Conservation (phyloP, 1,140 invertebrate species). For the Saccostrea echinata region DNA sequence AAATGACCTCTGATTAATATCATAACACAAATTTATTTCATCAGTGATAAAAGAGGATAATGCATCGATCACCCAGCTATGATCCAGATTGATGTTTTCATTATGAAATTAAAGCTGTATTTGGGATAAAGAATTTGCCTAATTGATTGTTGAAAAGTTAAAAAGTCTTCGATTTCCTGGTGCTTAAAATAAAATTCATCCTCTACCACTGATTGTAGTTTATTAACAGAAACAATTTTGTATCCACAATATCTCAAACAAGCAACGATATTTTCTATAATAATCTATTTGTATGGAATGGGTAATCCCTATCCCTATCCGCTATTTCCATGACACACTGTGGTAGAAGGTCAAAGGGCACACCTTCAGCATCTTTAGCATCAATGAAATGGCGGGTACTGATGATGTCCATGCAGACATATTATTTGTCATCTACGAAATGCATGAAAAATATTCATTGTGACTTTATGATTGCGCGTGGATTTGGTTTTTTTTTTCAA, state of each 20-base stretch:
- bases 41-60: conserved; percentile 1
- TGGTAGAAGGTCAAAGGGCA: conserved; percentile 13
- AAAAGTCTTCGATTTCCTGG: conserved; percentile 9
- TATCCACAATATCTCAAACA: not conserved
- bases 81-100: conserved; percentile 5
- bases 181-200: conserved; percentile 15
- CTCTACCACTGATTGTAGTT: not conserved
- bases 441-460: too few species aligned
- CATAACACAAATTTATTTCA: not conserved
- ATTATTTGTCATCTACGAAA: too few species aligned
- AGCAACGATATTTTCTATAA: conserved; percentile 15
- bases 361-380: conserved; percentile 24
- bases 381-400: not conserved
- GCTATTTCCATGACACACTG: conserved; percentile 18
- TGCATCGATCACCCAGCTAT: conserved; percentile 31
- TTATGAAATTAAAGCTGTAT: not conserved
- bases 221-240: conserved; percentile 22
- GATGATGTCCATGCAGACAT: too few species aligned
- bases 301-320: not conserved
- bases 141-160: conserved; percentile 6
- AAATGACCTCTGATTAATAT: not conserved
- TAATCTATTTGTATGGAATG: conserved; percentile 11
- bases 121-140: conserved; percentile 24
- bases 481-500: too few species aligned
- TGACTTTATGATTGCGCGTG: too few species aligned